A percentile compares a stretch with the other conserved stretches of the same genome.
phyloP scores from a whole-genome alignment of 2,888 invertebrate species.

The Cephus rjabovi region DNA sequence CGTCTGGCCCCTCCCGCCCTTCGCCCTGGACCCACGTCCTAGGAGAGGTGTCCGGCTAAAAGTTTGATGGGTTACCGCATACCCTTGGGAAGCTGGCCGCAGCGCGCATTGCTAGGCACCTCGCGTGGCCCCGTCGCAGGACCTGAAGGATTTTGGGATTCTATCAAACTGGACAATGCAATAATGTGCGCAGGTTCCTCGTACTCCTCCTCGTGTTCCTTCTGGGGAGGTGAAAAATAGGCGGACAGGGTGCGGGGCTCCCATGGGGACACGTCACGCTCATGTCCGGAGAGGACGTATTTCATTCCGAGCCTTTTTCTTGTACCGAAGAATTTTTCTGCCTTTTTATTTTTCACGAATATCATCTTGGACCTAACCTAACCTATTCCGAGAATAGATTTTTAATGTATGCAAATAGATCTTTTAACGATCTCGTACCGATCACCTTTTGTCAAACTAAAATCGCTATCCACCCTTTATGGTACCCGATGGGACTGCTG shows the following conservation, averaged over 20 bases:
- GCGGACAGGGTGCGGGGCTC: conserved; percentile 20
- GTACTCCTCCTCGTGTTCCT: conserved; percentile 32
- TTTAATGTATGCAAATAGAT: background rate
- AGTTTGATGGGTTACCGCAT: conserved; percentile 65
- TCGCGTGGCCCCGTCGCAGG: conserved; percentile 47
- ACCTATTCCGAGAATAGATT: background rate
- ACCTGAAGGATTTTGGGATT: conserved; percentile 66
- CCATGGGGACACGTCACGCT: conserved; percentile 18
- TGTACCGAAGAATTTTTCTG: background rate
- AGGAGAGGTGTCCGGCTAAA: conserved; percentile 61
- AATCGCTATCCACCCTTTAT: background rate
- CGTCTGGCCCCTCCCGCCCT: conserved; percentile 27
- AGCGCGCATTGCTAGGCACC: conserved; percentile 60
- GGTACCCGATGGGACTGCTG: background rate
- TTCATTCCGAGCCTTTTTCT: background rate
- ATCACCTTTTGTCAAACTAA: background rate
- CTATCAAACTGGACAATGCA: conserved; percentile 67
- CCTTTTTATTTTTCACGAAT: background rate
- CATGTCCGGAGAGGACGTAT: conserved; percentile 7
- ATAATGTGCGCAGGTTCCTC: conserved; percentile 51
- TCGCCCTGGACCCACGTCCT: background rate
- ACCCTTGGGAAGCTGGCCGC: conserved; percentile 54
- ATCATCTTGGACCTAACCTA: background rate
- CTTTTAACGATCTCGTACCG: background rate
- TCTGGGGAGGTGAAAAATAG: conserved; percentile 51